Evolutionary conservation across 2,797 vertebrate genomes (phyloP).

Genomic region (Clarias platycephalus): DNA sequence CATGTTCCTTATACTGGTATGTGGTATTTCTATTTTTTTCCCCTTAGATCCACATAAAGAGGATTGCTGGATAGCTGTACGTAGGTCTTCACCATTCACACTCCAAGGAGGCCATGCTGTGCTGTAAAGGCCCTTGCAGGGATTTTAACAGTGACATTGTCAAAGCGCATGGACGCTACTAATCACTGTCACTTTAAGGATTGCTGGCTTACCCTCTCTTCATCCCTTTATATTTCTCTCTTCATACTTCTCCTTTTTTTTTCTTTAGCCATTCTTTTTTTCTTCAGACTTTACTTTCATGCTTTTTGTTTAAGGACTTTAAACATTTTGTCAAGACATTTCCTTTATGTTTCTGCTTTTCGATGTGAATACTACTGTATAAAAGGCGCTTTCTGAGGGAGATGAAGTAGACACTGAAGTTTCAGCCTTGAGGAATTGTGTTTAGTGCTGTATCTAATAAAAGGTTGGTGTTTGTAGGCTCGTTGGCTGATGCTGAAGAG

Average conservation of each 20-base stretch:
- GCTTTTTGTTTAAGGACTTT: conserved; percentile 25
- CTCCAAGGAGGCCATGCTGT: conserved; percentile 56
- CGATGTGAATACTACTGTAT: conserved; percentile 78
- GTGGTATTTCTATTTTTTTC: conserved; percentile 62
- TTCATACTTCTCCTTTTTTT: conserved; percentile 4
- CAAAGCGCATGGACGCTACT: conserved; percentile 60
- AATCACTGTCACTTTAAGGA: conserved; percentile 57
- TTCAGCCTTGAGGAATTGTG: conserved; percentile 54
- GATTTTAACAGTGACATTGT: conserved; percentile 67
- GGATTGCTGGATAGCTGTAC: conserved; percentile 79
- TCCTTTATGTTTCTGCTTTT: conserved; percentile 48
- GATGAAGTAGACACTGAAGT: conserved; percentile 32
- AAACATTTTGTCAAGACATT: background rate
- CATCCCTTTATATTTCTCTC: conserved; percentile 31
- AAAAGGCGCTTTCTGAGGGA: conserved; percentile 47
- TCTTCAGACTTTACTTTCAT: background rate
- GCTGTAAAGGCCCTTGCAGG: conserved; percentile 63
- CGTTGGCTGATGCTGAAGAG: conserved; percentile 19
- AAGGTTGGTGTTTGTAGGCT: background rate
- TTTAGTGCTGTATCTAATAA: conserved; percentile 36
- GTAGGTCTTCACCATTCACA: conserved; percentile 53
- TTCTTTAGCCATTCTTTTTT: background rate
- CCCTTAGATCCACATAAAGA: conserved; percentile 97
- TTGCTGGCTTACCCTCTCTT: conserved; percentile 38
- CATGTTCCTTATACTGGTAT: background rate